Percentiles rank a stretch among this genome's conserved stretches.
Evolutionary conservation across 2,888 invertebrate species (phyloP).

Genomic region (Antheraea yamamai): DNA sequence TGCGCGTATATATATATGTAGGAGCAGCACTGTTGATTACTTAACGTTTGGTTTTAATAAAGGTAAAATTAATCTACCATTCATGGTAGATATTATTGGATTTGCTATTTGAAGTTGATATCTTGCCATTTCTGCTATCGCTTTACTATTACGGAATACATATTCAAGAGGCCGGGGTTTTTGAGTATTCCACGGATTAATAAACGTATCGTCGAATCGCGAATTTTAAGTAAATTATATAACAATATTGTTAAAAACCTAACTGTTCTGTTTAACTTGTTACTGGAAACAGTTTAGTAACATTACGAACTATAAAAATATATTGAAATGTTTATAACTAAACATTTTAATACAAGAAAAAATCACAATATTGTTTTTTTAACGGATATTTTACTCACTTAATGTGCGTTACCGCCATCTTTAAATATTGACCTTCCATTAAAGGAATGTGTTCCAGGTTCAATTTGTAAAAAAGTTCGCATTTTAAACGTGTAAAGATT

Average conservation of each 20-base stretch:
- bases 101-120: no score
- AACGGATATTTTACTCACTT: background rate
- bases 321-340: background rate
- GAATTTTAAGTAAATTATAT: background rate
- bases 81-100: no score
- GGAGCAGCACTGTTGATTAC: no score
- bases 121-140: no score
- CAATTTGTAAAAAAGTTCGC: background rate
- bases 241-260: background rate
- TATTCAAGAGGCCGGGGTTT: no score
- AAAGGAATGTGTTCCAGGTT: background rate
- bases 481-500: background rate
- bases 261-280: background rate
- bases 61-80: no score
- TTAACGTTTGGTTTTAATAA: no score
- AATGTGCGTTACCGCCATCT: background rate
- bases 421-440: conserved; percentile 2
- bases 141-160: no score
- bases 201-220: background rate
- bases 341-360: background rate
- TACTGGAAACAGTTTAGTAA: background rate
- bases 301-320: background rate
- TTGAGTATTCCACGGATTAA: background rate
- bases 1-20: no score
- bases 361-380: background rate